phyloP scores from a whole-genome alignment of 2,888 invertebrate genomes.

The Steromphala cineraria region DNA sequence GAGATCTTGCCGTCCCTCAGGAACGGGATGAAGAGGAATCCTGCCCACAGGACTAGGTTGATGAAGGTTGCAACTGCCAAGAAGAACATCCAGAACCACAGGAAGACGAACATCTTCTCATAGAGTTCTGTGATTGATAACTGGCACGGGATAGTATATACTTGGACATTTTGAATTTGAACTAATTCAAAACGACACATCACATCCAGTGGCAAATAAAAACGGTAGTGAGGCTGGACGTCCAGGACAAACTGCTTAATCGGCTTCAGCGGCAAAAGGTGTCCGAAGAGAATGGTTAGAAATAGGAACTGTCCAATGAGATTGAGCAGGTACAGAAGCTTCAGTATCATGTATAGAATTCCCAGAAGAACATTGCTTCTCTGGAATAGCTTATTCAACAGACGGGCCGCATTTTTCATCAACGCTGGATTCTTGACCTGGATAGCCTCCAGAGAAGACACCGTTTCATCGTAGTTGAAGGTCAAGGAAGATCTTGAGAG shows the following conservation, averaged over 20 bases:
- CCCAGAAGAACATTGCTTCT: not conserved
- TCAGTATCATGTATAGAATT: not conserved
- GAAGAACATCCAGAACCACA: slow-evolving; percentile 1
- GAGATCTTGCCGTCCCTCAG: not conserved
- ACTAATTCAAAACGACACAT: not conserved
- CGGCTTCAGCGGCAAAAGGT: not conserved
- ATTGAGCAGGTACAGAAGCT: not conserved
- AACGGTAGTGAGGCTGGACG: not conserved
- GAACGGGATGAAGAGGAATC: not conserved
- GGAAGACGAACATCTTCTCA: slow-evolving; percentile 6
- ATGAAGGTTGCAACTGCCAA: not conserved
- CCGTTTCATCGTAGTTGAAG: not conserved
- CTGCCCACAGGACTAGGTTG: not conserved
- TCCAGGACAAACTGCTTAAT: not conserved
- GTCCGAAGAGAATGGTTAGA: not conserved
- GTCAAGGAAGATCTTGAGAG: not conserved
- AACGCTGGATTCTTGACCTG: not conserved
- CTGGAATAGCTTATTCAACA: not conserved
- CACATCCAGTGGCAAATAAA: not conserved
- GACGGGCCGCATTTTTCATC: not conserved
- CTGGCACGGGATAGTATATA: not conserved
- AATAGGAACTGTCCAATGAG: not conserved
- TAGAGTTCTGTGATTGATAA: not conserved
- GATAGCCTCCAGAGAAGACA: not conserved
- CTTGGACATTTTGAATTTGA: not conserved